Evolutionary conservation across 30 jellyfish, hydroid and myxozoan genomes (phyloP), one percentile per base, ranked within the genome.

Genomic region (Pelagia noctiluca): DNA sequence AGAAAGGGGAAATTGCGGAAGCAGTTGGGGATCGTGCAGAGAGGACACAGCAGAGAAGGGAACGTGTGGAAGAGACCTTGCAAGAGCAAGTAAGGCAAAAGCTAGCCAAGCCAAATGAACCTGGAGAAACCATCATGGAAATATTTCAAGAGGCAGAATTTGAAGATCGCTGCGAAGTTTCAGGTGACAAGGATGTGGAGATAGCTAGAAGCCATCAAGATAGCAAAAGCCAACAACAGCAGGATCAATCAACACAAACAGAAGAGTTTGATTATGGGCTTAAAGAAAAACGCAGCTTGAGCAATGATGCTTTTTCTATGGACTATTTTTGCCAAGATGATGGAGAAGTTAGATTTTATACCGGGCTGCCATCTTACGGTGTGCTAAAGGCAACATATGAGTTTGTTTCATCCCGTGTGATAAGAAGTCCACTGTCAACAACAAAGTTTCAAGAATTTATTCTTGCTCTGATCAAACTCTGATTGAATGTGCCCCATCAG

Each of bases 301-400:
- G 79, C 57, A 71, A 71, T 48, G 33, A 71, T 71, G 83, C 63
- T n/a, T 77, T 77, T 77, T 32, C 73, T 34, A 50, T 29, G 60
- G 61, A 61, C 19, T 77, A 53, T 61, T 77, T 77, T 77, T 57
- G 42, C 24, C 37, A 60, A 48, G 89, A 77, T 61, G 79, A 77
- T 61, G 75, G 75, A 31, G 61, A 77, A 77, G 89, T 77, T 29
- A 26, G 73, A 77, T 35, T 77, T 77, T 57, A 77, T 61, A 77
- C 79, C 22, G 89, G 89, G n/a, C 84, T 80, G 48, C 90, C 90
- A 30, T 80, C 90, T 49, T 80, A 28, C 35, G 85, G 42, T 38
- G 83, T 80, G 75, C 60, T 65, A 0, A 80, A 80, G 75, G 75
- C 36, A 63, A 66, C 75, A 63, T 63, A 21, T 65, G 84, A 80